These are phyloP conservation scores for Bombus breviceps DNA, from an alignment of 1,140 invertebrate genomes.

Conservation along the genomic window DNA sequence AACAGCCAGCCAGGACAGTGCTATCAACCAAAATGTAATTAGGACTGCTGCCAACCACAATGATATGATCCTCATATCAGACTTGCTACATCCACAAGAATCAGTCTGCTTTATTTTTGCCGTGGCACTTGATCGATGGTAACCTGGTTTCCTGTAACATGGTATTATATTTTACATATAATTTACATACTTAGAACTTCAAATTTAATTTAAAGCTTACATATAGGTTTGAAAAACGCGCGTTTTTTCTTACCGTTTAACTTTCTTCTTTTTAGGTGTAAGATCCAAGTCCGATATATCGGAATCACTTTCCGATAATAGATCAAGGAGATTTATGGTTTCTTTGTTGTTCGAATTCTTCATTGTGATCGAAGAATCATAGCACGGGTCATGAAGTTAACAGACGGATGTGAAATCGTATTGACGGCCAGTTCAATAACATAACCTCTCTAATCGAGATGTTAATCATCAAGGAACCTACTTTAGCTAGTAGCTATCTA, in stretches of 20 bases:
- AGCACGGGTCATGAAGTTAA: conserved; percentile 42
- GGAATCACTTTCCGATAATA: conserved; percentile 85
- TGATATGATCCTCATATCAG: conserved; percentile 72
- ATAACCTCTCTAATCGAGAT: conserved; percentile 64
- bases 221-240: neutral
- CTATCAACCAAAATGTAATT: conserved; percentile 80
- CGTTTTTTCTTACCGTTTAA: conserved; percentile 77
- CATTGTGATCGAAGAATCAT: conserved; percentile 67
- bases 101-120: conserved; percentile 65
- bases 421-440: conserved; percentile 37
- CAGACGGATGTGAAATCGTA: conserved; percentile 27
- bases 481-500: neutral
- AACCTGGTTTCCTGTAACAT: conserved; percentile 70
- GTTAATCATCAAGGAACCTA: conserved; percentile 2
- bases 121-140: conserved; percentile 61
- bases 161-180: neutral
- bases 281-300: conserved; percentile 85
- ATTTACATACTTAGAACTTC: neutral
- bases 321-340: conserved; percentile 85
- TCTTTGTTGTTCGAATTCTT: conserved; percentile 84
- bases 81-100: conserved; percentile 72
- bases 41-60: conserved; percentile 77
- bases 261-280: conserved; percentile 84
- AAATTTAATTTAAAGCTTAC: too few relatives aligned
- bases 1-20: conserved; percentile 81